Conservation (phyloP, 23 tunicate species). For the Aplidium turbinatum region DNA sequence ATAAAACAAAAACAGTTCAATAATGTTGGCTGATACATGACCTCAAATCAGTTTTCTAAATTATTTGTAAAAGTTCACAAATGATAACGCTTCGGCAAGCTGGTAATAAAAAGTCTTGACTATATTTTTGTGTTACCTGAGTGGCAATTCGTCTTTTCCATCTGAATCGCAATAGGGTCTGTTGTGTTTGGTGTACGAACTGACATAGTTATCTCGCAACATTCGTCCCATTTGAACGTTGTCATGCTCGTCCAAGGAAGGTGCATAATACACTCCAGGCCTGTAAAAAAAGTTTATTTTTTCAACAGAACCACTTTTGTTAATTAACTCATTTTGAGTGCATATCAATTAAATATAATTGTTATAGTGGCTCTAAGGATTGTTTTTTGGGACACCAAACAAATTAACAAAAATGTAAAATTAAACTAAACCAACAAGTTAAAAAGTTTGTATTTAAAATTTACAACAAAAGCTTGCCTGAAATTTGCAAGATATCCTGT, state of each 20-base stretch:
- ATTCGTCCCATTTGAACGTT: constrained; percentile 40
- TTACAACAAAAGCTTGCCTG: constrained; percentile 63
- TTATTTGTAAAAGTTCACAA: too few species aligned
- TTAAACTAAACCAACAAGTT: too few species aligned
- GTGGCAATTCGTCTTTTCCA: constrained; percentile 65
- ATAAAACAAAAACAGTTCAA: too few species aligned
- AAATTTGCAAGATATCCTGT: constrained; percentile 83
- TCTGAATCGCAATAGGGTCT: constrained; percentile 43
- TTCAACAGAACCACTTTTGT: neutral
- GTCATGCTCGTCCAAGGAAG: constrained; percentile 42
- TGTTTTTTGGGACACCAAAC: too few species aligned
- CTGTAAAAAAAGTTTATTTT: constrained; percentile 16
- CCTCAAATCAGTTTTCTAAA: too few species aligned
- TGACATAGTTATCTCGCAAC: constrained; percentile 51
- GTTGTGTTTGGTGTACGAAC: constrained; percentile 30
- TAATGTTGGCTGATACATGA: too few species aligned
- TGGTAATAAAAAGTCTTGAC: neutral
- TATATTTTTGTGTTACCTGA: neutral
- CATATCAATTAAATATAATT: too few species aligned
- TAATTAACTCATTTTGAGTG: too few species aligned
- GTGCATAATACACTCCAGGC: constrained; percentile 57
- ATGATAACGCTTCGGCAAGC: too few species aligned
- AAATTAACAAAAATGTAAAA: too few species aligned
- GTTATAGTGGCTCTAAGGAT: neutral
- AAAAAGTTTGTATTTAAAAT: constrained; percentile 2